A percentile compares a stretch with the other conserved stretches of the same genome.
Conservation (phyloP, 1,140 invertebrate genomes). For the Theocolax elegans region DNA sequence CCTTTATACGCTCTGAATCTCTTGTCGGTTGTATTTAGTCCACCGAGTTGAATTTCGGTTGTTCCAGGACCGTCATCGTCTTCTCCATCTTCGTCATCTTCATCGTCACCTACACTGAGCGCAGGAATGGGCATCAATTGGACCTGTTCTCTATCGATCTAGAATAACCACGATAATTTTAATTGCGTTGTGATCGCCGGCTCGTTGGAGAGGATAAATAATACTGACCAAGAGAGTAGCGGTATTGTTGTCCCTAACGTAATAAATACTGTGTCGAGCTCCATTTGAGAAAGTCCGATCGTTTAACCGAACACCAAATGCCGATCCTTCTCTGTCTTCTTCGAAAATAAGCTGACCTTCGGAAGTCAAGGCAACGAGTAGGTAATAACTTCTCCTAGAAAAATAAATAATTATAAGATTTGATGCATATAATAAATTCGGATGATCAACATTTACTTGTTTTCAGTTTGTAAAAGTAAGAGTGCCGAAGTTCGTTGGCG, state of each 20-base stretch:
- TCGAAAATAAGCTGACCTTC: conserved; percentile 86
- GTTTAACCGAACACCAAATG: conserved; percentile 77
- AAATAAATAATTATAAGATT: conserved; percentile 39
- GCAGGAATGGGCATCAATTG: conserved; percentile 74
- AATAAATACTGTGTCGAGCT: conserved; percentile 87
- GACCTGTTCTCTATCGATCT: conserved; percentile 81
- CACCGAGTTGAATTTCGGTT: conserved; percentile 87
- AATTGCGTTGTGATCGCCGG: not conserved
- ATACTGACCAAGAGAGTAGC: conserved; percentile 72
- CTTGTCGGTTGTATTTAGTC: conserved; percentile 83
- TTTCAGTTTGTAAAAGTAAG: conserved; percentile 82
- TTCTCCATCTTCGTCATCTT: conserved; percentile 49
- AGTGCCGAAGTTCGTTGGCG: conserved; percentile 80
- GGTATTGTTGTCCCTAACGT: conserved; percentile 77
- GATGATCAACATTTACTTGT: conserved; percentile 71
- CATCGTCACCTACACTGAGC: conserved; percentile 72
- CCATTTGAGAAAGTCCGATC: conserved; percentile 85
- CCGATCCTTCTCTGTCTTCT: conserved; percentile 82
- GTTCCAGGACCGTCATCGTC: conserved; percentile 68
- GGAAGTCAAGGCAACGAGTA: conserved; percentile 81
- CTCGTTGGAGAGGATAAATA: not conserved
- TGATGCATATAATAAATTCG: too few relatives aligned
- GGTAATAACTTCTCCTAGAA: conserved; percentile 82
- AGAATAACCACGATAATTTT: not conserved
- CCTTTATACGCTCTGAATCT: conserved; percentile 83